phyloP scores from a whole-genome alignment of 1,140 invertebrate genomes.

The Bombus sylvicola region DNA sequence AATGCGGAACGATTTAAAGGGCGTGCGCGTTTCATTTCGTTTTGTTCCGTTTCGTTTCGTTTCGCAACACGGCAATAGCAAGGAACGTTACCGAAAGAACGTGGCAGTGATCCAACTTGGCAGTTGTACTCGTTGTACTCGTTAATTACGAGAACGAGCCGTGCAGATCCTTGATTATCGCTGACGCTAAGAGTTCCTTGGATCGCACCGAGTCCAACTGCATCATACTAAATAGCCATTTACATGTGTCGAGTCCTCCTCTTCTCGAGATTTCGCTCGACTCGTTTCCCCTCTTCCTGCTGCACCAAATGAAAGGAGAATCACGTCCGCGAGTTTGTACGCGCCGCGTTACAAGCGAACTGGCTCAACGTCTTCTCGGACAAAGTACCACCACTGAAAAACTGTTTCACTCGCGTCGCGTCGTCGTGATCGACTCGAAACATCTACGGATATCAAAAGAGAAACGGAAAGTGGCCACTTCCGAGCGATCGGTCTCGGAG shows the following conservation, averaged over 20 bases:
- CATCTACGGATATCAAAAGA: slow-evolving; percentile 18
- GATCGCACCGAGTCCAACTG: slow-evolving; percentile 46
- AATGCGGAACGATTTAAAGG: neutral
- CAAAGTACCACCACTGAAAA: neutral
- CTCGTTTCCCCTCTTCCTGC: neutral
- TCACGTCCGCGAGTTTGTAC: neutral
- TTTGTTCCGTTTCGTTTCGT: neutral
- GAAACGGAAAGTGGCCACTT: slow-evolving; percentile 1
- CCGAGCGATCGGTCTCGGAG: neutral
- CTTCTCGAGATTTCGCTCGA: neutral
- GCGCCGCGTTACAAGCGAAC: neutral
- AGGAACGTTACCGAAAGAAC: slow-evolving; percentile 11
- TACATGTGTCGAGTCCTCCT: slow-evolving; percentile 22
- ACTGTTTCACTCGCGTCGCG: slow-evolving; percentile 22
- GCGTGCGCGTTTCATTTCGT: neutral
- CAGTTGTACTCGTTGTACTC: neutral
- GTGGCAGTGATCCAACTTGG: slow-evolving; percentile 8
- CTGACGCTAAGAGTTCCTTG: slow-evolving; percentile 13
- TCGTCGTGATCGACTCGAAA: neutral
- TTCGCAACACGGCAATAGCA: neutral
- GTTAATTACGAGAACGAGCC: slow-evolving; percentile 1
- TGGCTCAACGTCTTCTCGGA: neutral
- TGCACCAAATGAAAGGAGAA: neutral
- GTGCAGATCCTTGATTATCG: slow-evolving; percentile 32
- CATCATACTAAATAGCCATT: slow-evolving; percentile 49